Percentiles rank a stretch among this genome's conserved stretches.
These are phyloP conservation scores for Kryptopterus vitreolus DNA, from an alignment of 2,797 vertebrate genomes.

Conservation along the genomic window DNA sequence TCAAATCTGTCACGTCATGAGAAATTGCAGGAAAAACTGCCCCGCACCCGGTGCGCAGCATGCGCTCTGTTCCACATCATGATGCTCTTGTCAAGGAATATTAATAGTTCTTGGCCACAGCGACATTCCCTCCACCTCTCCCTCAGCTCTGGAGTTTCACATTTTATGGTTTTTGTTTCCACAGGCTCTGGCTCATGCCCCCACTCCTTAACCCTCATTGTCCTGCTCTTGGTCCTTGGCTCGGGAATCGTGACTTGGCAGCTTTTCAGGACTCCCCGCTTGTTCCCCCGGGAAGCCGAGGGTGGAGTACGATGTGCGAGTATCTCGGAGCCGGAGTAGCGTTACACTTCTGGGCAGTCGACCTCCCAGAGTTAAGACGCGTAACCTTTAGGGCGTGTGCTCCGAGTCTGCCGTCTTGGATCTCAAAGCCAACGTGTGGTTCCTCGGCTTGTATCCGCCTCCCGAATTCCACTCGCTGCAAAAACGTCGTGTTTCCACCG, in stretches of 20 bases:
- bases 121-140: slow-evolving; percentile 13
- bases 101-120: slow-evolving; percentile 40
- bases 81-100: slow-evolving; percentile 42
- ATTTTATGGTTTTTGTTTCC: slow-evolving; percentile 38
- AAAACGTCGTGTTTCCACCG: too few species aligned
- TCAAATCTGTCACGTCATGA: slow-evolving; percentile 26
- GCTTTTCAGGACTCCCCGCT: slow-evolving; percentile 66
- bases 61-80: slow-evolving; percentile 37
- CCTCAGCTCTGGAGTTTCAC: background rate
- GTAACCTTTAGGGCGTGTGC: slow-evolving; percentile 32
- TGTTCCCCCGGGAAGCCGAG: slow-evolving; percentile 64
- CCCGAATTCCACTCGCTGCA: background rate
- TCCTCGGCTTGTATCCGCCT: background rate
- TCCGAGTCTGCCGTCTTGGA: background rate
- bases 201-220: slow-evolving; percentile 58
- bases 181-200: slow-evolving; percentile 29
- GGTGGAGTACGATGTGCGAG: background rate
- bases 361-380: slow-evolving; percentile 50
- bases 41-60: slow-evolving; percentile 8
- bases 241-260: slow-evolving; percentile 62
- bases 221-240: slow-evolving; percentile 64
- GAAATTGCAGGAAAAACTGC: slow-evolving; percentile 29
- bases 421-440: slow-evolving; percentile 1
- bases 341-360: slow-evolving; percentile 29
- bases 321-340: background rate